Evolutionary conservation across 2,797 vertebrate genomes (phyloP).

Genomic region (Varecia variegata): DNA sequence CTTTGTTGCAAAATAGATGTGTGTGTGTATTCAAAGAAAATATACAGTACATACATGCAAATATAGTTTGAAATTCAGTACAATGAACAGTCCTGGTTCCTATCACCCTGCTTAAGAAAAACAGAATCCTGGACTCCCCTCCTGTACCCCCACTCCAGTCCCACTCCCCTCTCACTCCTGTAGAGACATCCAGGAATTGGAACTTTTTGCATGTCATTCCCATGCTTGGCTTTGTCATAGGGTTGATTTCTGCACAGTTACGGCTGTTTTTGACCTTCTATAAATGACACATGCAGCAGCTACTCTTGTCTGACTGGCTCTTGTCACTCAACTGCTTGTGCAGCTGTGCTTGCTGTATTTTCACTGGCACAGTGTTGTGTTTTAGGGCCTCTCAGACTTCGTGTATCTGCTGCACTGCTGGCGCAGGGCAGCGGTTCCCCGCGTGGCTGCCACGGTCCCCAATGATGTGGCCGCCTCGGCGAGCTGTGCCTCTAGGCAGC

Average conservation of each 20-base stretch:
- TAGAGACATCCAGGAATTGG: not conserved
- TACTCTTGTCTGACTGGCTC: not conserved
- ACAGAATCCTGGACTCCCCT: not conserved
- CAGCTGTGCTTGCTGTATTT: not conserved
- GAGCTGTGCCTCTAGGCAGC: not conserved
- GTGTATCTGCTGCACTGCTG: too few relatives aligned
- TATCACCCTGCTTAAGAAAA: not conserved
- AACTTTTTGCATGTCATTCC: not conserved
- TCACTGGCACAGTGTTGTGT: not conserved
- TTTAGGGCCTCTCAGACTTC: not conserved
- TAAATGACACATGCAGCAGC: not conserved
- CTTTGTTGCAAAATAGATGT: not conserved
- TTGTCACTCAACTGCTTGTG: not conserved
- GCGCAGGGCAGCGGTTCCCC: not conserved
- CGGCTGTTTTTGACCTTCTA: not conserved
- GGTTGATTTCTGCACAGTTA: not conserved
- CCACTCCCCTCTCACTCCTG: not conserved
- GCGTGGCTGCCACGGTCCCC: too few relatives aligned
- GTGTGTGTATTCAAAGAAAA: not conserved
- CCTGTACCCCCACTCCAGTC: not conserved
- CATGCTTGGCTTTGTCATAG: not conserved
- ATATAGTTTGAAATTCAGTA: not conserved
- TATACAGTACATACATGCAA: not conserved
- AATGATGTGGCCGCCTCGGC: accelerated
- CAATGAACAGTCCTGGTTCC: not conserved